Conservation (phyloP, 23 tunicate genomes). For the Pegea sp. region DNA sequence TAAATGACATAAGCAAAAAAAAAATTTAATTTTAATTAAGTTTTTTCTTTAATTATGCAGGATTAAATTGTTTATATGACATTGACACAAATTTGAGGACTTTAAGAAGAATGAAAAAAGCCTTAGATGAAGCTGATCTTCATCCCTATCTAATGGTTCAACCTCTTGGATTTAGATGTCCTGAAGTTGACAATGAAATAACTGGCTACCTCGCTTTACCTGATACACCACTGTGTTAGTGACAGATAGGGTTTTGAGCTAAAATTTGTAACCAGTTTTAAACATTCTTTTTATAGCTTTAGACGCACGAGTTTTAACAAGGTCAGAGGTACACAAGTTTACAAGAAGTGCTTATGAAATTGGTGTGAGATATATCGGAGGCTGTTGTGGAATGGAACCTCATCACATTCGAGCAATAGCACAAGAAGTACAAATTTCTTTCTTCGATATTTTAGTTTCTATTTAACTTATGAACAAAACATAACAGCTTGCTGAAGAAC, state of each 20-base stretch:
- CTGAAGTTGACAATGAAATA: slow-evolving; percentile 43
- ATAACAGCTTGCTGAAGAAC: not conserved
- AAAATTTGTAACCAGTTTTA: not conserved
- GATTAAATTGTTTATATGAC: slow-evolving; percentile 64
- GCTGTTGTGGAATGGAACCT: slow-evolving; percentile 93
- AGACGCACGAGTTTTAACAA: slow-evolving; percentile 37
- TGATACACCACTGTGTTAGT: slow-evolving; percentile 49
- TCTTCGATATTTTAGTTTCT: too few relatives aligned
- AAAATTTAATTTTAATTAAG: not conserved
- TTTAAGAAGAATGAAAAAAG: slow-evolving; percentile 42
- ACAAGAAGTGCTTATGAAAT: slow-evolving; percentile 57
- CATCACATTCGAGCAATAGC: slow-evolving; percentile 80
- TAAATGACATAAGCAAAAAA: not conserved
- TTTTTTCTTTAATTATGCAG: slow-evolving; percentile 7
- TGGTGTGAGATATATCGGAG: slow-evolving; percentile 82
- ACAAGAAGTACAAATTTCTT: slow-evolving; percentile 38
- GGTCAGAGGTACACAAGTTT: slow-evolving; percentile 64
- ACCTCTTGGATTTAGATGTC: slow-evolving; percentile 76
- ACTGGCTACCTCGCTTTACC: slow-evolving; percentile 36
- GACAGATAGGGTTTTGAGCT: not conserved
- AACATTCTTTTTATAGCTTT: slow-evolving; percentile 11
- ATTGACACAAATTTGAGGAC: slow-evolving; percentile 26
- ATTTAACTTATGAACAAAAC: too few relatives aligned
- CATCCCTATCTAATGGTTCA: slow-evolving; percentile 61
- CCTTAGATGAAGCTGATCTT: slow-evolving; percentile 42